A percentile compares a stretch with the other conserved stretches of the same genome.
phyloP scores from a whole-genome alignment of 1,140 invertebrate species.

The Drosophila paulistorum region DNA sequence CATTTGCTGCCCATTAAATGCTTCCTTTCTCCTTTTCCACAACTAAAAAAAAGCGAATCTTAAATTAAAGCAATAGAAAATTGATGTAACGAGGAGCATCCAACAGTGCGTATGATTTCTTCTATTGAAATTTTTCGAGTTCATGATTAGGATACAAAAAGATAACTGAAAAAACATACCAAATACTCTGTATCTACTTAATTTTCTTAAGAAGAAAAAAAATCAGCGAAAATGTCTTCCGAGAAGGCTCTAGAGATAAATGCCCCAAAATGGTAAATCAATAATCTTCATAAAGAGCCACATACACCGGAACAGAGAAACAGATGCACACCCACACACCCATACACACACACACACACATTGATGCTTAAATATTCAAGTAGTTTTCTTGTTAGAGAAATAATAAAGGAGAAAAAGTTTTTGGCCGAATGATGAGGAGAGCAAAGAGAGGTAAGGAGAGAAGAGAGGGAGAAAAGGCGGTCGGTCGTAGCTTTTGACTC shows the following conservation, averaged over 20 bases:
- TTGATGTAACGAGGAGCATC: too few species aligned
- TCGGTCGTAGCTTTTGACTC: slow-evolving; percentile 14
- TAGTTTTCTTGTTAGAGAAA: slow-evolving; percentile 26
- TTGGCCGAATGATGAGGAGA: background rate
- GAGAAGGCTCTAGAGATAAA: background rate
- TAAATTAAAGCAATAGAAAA: too few species aligned
- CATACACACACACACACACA: slow-evolving; percentile 25
- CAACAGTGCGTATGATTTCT: background rate
- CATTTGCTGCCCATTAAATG: too few species aligned
- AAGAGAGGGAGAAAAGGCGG: background rate
- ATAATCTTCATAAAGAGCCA: slow-evolving; percentile 46
- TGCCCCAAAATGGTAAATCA: slow-evolving; percentile 50
- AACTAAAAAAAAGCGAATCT: too few species aligned
- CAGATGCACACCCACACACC: slow-evolving; percentile 2
- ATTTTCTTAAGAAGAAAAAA: background rate
- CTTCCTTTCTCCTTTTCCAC: background rate
- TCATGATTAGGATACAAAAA: too few species aligned
- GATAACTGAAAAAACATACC: too few species aligned
- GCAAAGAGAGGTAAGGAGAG: background rate
- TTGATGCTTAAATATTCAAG: slow-evolving; percentile 56
- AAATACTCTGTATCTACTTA: too few species aligned
- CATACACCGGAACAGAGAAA: slow-evolving; percentile 16
- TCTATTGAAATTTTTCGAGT: too few species aligned
- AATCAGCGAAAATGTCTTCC: slow-evolving; percentile 1
- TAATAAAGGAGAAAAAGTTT: slow-evolving; percentile 25